phyloP scores from a whole-genome alignment of 23 tunicate genomes.

The Ascidia mentula region DNA sequence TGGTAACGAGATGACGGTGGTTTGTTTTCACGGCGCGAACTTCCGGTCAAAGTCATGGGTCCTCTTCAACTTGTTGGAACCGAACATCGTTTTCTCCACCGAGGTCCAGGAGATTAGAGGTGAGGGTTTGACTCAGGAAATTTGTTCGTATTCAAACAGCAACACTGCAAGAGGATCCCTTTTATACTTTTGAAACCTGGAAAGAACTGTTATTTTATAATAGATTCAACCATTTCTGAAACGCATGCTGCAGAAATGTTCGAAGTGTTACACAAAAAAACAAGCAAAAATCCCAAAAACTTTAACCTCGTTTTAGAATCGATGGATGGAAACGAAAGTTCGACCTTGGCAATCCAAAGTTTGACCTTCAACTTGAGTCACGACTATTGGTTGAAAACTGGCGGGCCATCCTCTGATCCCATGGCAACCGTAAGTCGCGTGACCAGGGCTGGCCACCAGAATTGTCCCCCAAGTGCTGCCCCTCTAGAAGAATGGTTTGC shows the following conservation, averaged over 20 bases:
- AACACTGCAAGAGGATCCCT: too few relatives aligned
- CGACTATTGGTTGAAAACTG: constrained; percentile 76
- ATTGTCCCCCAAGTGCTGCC: constrained; percentile 76
- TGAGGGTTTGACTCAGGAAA: too few relatives aligned
- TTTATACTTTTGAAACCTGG: too few relatives aligned
- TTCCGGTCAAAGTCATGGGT: constrained; percentile 79
- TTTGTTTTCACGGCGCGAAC: constrained; percentile 94
- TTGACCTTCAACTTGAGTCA: constrained; percentile 86
- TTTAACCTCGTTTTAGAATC: constrained; percentile 39
- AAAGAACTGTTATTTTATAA: too few relatives aligned
- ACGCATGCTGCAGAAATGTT: too few relatives aligned
- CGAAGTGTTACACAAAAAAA: too few relatives aligned
- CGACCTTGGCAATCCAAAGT: constrained; percentile 81
- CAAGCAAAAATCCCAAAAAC: background rate
- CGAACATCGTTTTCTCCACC: constrained; percentile 83
- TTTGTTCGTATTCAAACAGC: too few relatives aligned
- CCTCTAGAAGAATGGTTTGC: constrained; percentile 89
- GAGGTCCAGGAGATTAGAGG: constrained; percentile 96
- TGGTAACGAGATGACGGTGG: constrained; percentile 83
- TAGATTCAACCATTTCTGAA: too few relatives aligned
- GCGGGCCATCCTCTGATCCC: constrained; percentile 64
- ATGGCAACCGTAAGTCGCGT: constrained; percentile 85
- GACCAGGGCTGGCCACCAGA: constrained; percentile 65
- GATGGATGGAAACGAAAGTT: constrained; percentile 52
- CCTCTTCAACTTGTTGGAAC: constrained; percentile 79